Base-by-base conservation (phyloP, 2,113 vertebrate genomes). In the Malaclemys terrapin region DNA sequence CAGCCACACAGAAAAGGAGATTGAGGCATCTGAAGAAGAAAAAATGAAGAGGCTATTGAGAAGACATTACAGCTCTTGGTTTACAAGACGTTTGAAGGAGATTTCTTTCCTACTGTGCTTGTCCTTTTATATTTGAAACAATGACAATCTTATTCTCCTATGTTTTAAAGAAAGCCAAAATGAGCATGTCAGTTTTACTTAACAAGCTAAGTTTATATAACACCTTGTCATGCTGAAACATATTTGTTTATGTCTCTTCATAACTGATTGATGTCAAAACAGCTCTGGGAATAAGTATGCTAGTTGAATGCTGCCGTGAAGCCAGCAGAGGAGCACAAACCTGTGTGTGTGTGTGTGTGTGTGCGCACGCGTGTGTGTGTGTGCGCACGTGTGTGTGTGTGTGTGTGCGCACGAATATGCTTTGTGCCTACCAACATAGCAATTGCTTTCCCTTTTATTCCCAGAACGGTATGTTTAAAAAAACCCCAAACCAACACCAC, bases 401-500 rank as follows among this genome's bases (percentile, higher is more conserved):
- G 65, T 12, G 11, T 6, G 81, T 24, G 17, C 16, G 52, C 27
- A 35, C 6, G 4, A 65, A 2, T 35, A n/a, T 65, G 7, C 13
- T 69, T 19, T 35, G 35, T 69, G 17, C 10, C 35, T 69, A 35
- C 14, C 14, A 65, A 35, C 35, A 13, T 31, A 35, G 31, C 29
- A 65, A 35, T 17, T 65, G 31, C 62, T 35, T 65, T 35, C 4
- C 31, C 27, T 75, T 75, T 42, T 12, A 24, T 42, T 75, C 38
- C 20, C 69, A 42, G 38, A 75, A 42, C 35, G 12, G 20, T 42
- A 24, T 10, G 29, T 72, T 75, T 25, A 53, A 5, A 17, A 27
- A 54, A 27, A 2, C 13, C 0, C 1, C 2, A 11, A 6, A 17
- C n/a, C n/a, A 19, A 5, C 12, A 2, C 69, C 52, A 5, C 25